phyloP scores from a whole-genome alignment of 2,113 vertebrate genomes.

The Pangasianodon hypophthalmus region DNA sequence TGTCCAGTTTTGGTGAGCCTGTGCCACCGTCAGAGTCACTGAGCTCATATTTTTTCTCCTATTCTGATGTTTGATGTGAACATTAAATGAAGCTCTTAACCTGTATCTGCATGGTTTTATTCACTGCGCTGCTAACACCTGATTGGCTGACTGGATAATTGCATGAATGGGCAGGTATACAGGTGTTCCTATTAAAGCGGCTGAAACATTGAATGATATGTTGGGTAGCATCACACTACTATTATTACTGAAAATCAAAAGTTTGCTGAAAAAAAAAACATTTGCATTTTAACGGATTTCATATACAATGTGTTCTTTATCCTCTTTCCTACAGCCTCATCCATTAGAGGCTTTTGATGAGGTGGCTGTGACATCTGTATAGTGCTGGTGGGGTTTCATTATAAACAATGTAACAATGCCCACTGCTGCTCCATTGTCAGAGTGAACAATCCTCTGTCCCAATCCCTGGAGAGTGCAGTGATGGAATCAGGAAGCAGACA shows the following conservation, averaged over 20 bases:
- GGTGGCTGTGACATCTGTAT: constrained; percentile 43
- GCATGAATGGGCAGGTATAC: not conserved
- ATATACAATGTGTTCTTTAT: not conserved
- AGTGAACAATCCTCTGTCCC: constrained; percentile 60
- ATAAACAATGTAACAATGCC: constrained; percentile 70
- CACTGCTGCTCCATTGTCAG: constrained; percentile 66
- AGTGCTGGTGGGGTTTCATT: constrained; percentile 41
- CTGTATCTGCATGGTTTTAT: not conserved
- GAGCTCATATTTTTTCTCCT: not conserved
- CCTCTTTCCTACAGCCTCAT: constrained; percentile 43
- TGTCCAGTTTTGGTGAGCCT: not conserved
- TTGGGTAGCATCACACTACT: not conserved
- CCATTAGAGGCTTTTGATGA: constrained; percentile 55
- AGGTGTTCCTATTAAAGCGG: not conserved
- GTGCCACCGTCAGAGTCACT: not conserved
- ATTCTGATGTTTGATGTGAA: not conserved
- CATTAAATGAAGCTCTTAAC: not conserved
- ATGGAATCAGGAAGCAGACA: constrained; percentile 69
- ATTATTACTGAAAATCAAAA: not conserved
- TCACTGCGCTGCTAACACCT: not conserved
- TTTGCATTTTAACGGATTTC: constrained; percentile 6
- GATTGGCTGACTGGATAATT: not conserved
- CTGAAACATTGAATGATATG: not conserved
- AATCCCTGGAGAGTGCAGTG: constrained; percentile 61
- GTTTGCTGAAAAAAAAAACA: not conserved